Conservation (phyloP, 2,888 invertebrate genomes). For the Icerya purchasi region DNA sequence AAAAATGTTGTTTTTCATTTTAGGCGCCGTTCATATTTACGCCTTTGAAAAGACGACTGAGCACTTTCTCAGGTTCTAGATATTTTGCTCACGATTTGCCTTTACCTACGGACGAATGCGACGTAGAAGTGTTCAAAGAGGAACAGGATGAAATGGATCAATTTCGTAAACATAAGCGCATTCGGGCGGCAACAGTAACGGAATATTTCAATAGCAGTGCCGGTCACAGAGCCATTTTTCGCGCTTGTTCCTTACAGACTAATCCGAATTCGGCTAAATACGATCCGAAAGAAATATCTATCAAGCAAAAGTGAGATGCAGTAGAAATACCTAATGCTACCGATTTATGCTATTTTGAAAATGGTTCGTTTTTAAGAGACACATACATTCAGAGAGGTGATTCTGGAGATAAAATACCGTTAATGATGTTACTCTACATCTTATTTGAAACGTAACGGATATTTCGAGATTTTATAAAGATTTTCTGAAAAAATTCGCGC, state of each 20-base stretch:
- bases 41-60: conserved; percentile 29
- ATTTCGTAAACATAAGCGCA: conserved; percentile 2
- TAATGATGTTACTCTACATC: no score
- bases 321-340: no score
- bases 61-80: conserved; percentile 31
- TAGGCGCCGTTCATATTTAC: conserved; percentile 20
- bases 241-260: conserved; percentile 8
- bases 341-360: no score
- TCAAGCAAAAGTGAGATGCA: no score
- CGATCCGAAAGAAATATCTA: no score
- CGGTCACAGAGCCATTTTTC: conserved; percentile 3
- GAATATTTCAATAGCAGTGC: conserved; percentile 5
- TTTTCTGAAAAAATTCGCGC: no score
- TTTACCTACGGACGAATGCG: conserved; percentile 36
- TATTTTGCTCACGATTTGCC: conserved; percentile 39
- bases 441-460: no score
- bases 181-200: conserved; percentile 10
- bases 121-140: conserved; percentile 26
- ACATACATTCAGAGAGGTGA: no score
- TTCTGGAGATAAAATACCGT: no score
- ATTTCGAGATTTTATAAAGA: no score
- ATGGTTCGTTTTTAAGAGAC: no score
- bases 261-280: no score
- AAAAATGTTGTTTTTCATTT: neutral
- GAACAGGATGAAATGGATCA: neutral